Conservation (phyloP, 2,113 vertebrate species). For the Dromas ardeola region DNA sequence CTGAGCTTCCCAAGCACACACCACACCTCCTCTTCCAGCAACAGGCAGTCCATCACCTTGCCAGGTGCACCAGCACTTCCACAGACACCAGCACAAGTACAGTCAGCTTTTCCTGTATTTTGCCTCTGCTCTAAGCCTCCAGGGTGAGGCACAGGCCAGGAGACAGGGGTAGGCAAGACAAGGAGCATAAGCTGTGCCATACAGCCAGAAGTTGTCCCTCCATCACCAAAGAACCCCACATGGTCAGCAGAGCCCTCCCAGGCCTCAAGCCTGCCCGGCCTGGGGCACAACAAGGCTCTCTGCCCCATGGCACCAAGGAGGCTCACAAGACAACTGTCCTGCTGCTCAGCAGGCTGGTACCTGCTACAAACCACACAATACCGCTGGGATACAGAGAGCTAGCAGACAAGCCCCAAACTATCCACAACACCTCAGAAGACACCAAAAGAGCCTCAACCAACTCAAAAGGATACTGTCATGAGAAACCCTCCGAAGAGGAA, state of each 20-base stretch:
- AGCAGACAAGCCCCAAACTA: background rate
- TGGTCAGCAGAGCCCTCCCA: background rate
- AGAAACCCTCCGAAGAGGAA: slow-evolving; percentile 87
- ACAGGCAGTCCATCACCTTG: background rate
- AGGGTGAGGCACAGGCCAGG: background rate
- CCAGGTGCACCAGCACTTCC: background rate
- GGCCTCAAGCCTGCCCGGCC: background rate
- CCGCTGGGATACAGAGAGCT: accelerated
- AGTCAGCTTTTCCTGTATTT: background rate
- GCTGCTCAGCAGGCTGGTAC: background rate
- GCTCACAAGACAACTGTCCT: background rate
- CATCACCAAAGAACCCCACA: background rate
- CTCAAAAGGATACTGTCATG: slow-evolving; percentile 87
- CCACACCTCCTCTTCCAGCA: background rate
- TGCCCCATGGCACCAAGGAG: background rate
- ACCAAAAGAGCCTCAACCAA: background rate
- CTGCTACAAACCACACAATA: background rate
- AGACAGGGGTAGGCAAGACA: background rate
- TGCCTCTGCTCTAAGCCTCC: background rate
- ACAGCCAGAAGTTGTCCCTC: background rate
- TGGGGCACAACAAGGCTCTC: background rate
- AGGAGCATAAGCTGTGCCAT: background rate
- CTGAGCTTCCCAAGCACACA: background rate
- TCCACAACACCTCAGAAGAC: background rate
- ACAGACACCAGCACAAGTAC: background rate